Percentiles rank a stretch among this genome's conserved stretches.
These are phyloP conservation scores for Petrophora chlorosata DNA, from an alignment of 2,888 invertebrate species.

Conservation along the genomic window DNA sequence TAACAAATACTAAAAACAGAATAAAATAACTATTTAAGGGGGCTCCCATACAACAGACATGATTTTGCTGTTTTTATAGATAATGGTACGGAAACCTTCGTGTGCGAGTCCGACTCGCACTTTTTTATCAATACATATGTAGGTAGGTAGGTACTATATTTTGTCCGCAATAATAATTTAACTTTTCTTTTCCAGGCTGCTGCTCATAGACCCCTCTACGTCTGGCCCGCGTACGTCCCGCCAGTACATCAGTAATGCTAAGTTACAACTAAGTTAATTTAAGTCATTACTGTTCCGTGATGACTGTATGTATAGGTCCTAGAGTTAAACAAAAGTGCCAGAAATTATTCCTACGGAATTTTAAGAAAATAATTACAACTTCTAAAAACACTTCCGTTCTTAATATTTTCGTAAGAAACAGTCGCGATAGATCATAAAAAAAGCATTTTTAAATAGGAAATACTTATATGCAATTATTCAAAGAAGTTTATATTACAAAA, in stretches of 20 bases:
- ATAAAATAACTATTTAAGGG: no score
- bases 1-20: no score
- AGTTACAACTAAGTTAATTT: constrained; percentile 25
- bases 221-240: constrained; percentile 69
- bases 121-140: no score
- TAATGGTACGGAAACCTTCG: no score
- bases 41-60: no score
- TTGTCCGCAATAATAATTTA: no score
- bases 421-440: background rate
- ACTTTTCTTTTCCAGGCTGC: constrained; percentile 54
- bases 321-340: constrained; percentile 75
- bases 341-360: constrained; percentile 44
- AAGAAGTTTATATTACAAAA: background rate
- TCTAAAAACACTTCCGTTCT: background rate
- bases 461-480: background rate
- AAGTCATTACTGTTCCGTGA: constrained; percentile 47
- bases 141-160: no score
- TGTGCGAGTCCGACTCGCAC: no score
- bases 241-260: constrained; percentile 56
- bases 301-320: constrained; percentile 55
- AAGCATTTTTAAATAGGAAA: background rate
- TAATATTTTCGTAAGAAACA: background rate
- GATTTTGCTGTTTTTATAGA: no score
- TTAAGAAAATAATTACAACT: constrained; percentile 14
- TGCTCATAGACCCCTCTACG: constrained; percentile 59